phyloP scores from a whole-genome alignment of 2,888 invertebrate genomes.

The Brachylomia viminalis region DNA sequence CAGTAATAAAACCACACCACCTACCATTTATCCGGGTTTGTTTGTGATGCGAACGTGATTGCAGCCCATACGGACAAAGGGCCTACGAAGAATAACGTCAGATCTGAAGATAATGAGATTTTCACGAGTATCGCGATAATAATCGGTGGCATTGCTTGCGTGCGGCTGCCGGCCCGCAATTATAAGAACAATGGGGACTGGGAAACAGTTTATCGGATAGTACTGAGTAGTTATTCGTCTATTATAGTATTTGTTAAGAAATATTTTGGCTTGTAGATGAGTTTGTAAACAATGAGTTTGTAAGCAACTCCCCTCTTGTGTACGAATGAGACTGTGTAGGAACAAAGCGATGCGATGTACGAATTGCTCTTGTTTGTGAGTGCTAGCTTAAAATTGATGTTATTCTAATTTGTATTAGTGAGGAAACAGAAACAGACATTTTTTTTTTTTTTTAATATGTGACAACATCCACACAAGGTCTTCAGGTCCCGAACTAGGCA shows the following conservation, averaged over 20 bases:
- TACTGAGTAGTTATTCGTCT: constrained; percentile 59
- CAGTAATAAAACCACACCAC: constrained; percentile 76
- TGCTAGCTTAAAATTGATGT: not conserved
- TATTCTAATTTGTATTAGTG: not conserved
- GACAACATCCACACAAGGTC: too few species aligned
- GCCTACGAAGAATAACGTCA: constrained; percentile 70
- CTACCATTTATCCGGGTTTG: constrained; percentile 75
- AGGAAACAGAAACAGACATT: too few species aligned
- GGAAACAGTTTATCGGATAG: constrained; percentile 66
- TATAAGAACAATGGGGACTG: constrained; percentile 65
- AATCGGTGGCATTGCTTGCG: constrained; percentile 77
- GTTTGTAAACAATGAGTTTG: constrained; percentile 26
- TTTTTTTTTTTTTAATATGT: too few species aligned
- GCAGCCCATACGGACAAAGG: constrained; percentile 64
- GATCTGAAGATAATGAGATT: constrained; percentile 81
- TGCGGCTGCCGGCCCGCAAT: constrained; percentile 70
- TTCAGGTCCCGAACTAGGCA: too few species aligned
- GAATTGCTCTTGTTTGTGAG: constrained; percentile 22
- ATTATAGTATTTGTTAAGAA: constrained; percentile 45
- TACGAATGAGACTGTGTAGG: not conserved
- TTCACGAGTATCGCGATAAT: constrained; percentile 80
- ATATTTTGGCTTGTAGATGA: constrained; percentile 35
- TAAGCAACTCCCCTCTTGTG: not conserved
- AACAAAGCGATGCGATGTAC: not conserved
- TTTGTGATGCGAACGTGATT: constrained; percentile 78